phyloP scores from a whole-genome alignment of 2,113 vertebrate species.

The Excalfactoria chinensis region DNA sequence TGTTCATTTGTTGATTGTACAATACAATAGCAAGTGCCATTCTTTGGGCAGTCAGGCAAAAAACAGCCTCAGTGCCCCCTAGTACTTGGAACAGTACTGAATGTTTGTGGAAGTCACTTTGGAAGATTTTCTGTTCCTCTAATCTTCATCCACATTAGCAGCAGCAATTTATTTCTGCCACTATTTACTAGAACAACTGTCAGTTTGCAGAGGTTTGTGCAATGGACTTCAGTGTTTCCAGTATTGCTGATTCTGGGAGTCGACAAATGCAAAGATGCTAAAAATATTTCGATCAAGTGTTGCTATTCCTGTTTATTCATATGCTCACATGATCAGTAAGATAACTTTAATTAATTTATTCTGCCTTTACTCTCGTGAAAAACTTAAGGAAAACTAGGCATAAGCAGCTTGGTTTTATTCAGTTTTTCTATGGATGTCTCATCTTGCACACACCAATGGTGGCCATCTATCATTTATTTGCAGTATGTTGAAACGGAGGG shows the following conservation, averaged over 20 bases:
- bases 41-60: neutral
- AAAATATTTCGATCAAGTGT: neutral
- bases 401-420: neutral
- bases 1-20: no score
- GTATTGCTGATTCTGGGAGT: neutral
- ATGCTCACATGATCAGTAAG: neutral
- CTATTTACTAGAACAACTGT: neutral
- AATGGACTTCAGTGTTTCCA: neutral
- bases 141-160: accelerated
- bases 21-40: neutral
- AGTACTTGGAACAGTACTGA: neutral
- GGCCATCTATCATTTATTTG: neutral
- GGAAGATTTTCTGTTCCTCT: neutral
- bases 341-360: neutral
- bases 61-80: neutral
- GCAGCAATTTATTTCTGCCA: neutral
- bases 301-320: neutral
- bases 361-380: neutral
- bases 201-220: accelerated
- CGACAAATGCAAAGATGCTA: neutral
- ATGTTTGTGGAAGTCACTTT: neutral
- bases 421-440: neutral
- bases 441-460: accelerated
- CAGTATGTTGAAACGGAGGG: neutral
- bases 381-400: neutral